Evolutionary conservation across 2,888 invertebrate genomes (phyloP).

Genomic region (Drosophila bunnanda): DNA sequence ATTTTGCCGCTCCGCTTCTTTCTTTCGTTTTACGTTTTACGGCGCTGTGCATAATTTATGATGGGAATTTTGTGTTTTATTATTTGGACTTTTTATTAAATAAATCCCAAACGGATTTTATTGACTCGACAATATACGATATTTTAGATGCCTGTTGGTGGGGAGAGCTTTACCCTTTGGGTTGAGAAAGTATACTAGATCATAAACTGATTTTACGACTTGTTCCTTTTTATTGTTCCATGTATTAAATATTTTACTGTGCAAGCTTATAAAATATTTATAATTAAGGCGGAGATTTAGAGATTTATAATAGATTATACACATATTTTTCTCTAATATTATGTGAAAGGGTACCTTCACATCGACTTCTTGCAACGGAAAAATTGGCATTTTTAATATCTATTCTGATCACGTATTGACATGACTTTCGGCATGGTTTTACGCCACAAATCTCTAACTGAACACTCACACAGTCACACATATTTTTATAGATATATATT

Average conservation of each 20-base stretch:
- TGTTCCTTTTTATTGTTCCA: not conserved
- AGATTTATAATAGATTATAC: not conserved
- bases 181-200: not conserved
- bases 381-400: slow-evolving; percentile 27
- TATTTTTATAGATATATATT: slow-evolving; percentile 29
- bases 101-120: slow-evolving; percentile 69
- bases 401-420: slow-evolving; percentile 57
- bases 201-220: not conserved
- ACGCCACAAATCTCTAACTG: slow-evolving; percentile 50
- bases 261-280: not conserved
- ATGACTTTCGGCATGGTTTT: slow-evolving; percentile 49
- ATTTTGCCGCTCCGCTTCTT: slow-evolving; percentile 12
- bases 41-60: slow-evolving; percentile 67
- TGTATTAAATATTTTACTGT: not conserved
- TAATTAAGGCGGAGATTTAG: not conserved
- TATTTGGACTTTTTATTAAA: slow-evolving; percentile 62
- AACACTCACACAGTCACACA: slow-evolving; percentile 15
- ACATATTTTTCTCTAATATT: not conserved
- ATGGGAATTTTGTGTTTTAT: slow-evolving; percentile 52
- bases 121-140: slow-evolving; percentile 56
- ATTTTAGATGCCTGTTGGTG: slow-evolving; percentile 22
- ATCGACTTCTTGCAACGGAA: not conserved
- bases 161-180: slow-evolving; percentile 4
- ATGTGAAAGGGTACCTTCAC: slow-evolving; percentile 1
- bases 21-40: slow-evolving; percentile 51